These are phyloP conservation scores for Dorcus parallelipipedus DNA, from an alignment of 2,888 invertebrate species.

Conservation along the genomic window DNA sequence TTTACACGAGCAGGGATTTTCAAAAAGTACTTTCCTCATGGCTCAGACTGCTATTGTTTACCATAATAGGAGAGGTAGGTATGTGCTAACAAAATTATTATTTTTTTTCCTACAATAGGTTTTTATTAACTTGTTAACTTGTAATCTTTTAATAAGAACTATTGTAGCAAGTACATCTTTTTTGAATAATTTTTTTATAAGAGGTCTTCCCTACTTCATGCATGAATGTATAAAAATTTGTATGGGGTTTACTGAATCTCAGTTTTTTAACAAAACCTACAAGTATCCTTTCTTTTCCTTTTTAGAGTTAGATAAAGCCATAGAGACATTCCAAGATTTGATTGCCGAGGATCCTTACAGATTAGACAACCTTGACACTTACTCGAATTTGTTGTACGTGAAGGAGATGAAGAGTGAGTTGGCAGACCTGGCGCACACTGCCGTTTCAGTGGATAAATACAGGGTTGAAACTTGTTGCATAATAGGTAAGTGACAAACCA, in stretches of 20 bases:
- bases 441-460: constrained; percentile 93
- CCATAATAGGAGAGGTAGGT: constrained; percentile 83
- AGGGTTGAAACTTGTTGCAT: constrained; percentile 97
- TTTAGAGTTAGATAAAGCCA: constrained; percentile 85
- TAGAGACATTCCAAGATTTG: constrained; percentile 78
- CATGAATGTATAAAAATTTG: background rate
- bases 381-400: constrained; percentile 93
- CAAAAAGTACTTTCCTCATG: constrained; percentile 82
- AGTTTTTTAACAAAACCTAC: no score
- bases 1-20: constrained; percentile 76
- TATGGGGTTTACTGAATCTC: background rate
- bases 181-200: no score
- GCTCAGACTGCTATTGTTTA: constrained; percentile 91
- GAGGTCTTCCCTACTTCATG: no score
- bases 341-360: constrained; percentile 87
- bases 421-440: constrained; percentile 89
- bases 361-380: constrained; percentile 93
- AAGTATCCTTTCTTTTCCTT: constrained; percentile 16
- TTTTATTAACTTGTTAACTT: no score
- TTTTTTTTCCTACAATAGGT: background rate
- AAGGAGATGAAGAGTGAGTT: constrained; percentile 89
- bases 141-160: no score
- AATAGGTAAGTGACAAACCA: constrained; percentile 64
- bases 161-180: no score
- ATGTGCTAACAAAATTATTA: background rate